Conservation (phyloP, 2,888 invertebrate genomes). For the Notodonta ziczac region DNA sequence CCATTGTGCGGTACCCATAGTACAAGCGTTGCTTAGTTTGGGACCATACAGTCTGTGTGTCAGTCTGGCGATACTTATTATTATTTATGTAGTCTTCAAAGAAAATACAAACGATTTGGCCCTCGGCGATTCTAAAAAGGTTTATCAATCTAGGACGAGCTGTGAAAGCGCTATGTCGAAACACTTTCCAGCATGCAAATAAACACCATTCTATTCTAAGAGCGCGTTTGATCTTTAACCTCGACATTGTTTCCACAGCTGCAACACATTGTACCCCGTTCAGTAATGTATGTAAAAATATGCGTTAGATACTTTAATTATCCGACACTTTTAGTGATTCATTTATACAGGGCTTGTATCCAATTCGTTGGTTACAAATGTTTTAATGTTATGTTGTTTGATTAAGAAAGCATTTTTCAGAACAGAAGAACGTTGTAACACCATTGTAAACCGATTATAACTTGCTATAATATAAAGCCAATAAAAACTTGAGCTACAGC, state of each 20-base stretch:
- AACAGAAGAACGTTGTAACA: no score
- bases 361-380: not conserved
- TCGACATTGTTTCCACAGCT: constrained; percentile 39
- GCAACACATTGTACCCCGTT: constrained; percentile 17
- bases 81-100: no score
- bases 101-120: no score
- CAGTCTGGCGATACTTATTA: no score
- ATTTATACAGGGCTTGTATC: not conserved
- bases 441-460: no score
- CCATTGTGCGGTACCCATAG: no score
- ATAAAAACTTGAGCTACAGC: no score
- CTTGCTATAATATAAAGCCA: no score
- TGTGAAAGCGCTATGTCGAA: not conserved
- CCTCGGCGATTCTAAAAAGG: no score
- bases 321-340: not conserved
- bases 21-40: no score
- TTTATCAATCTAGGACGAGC: not conserved
- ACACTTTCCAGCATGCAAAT: not conserved
- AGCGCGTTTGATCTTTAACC: constrained; percentile 41
- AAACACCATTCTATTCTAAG: constrained; percentile 35
- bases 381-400: no score
- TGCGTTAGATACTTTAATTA: constrained; percentile 10
- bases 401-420: not conserved
- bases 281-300: constrained; percentile 32
- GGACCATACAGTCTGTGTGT: no score